Evolutionary conservation across 2,113 vertebrate species (phyloP), one percentile per base, ranked within the genome.

Genomic region (Siphamia tubifer): DNA sequence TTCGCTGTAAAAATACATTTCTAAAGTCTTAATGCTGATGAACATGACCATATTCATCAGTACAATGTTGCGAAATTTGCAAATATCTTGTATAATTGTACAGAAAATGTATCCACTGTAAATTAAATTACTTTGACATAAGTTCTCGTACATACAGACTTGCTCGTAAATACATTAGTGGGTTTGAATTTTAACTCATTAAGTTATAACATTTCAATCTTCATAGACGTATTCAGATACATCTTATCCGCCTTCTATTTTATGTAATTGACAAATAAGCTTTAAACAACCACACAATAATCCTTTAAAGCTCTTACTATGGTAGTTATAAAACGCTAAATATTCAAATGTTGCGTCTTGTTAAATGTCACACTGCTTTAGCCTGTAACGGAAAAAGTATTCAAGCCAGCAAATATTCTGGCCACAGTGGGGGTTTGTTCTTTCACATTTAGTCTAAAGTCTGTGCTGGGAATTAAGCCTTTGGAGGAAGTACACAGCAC

Each of bases 331-430:
- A 40, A 30, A 17, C 3, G n/a, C 1, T 20, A 5, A 8, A 1
- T 39, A 6, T 10, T 0, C 15, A 0, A 43, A 6, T 4, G 27
- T 0, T 43, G 35, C 24, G 21, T 70, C 28, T 5, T 28, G 23
- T 63, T 2, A 42, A 3, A 35, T 28, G n/a, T 12, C 5, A 3
- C 8, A 24, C 44, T 38, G 4, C 31, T n/a, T 61, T 66, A 68
- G 57, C 56, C 16, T 2, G 15, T 44, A 11, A 13, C 24, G 31
- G 31, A 45, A 58, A 23, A 27, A 77, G 24, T 44, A 40, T n/a
- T 27, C 24, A 24, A 7, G 43, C 81, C 86, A 84, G 86, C n/a
- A 86, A 81, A 65, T 84, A 88, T 19, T 42, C 70, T 35, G 31
- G 36, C 34, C 79, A 15, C 4, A 52, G 15, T 17, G 1, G 28